These are phyloP conservation scores for Lophura nycthemera DNA, from an alignment of 2,113 vertebrate genomes.

Conservation along the genomic window DNA sequence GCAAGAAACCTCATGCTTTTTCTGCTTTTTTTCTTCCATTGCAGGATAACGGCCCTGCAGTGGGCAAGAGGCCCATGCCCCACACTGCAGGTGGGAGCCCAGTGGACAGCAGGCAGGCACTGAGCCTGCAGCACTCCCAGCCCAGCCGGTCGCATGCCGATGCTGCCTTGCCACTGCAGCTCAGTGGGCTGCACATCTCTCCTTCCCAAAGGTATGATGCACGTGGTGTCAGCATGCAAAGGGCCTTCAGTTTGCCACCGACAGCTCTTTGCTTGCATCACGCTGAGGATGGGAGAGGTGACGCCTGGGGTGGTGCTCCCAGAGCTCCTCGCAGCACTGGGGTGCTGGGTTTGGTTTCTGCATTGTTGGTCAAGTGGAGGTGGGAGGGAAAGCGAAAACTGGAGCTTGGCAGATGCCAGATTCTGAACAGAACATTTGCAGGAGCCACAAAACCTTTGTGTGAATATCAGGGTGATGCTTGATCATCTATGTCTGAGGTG, in stretches of 20 bases:
- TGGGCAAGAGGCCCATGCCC: slow-evolving; percentile 73
- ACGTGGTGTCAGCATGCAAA: neutral
- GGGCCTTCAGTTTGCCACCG: neutral
- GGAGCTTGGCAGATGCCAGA: neutral
- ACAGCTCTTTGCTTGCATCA: neutral
- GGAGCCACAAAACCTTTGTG: neutral
- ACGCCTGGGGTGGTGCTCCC: neutral
- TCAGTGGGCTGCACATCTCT: slow-evolving; percentile 85
- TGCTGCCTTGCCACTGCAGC: slow-evolving; percentile 81
- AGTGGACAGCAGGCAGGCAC: slow-evolving; percentile 77
- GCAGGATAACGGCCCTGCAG: slow-evolving; percentile 85
- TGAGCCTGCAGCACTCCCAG: slow-evolving; percentile 83
- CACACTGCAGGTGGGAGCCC: slow-evolving; percentile 70
- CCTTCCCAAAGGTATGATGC: slow-evolving; percentile 83
- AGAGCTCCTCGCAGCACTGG: neutral
- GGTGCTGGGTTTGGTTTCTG: neutral
- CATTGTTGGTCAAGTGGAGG: rapidly evolving
- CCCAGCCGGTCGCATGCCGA: slow-evolving; percentile 81
- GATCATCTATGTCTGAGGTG: rapidly evolving
- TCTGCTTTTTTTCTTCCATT: slow-evolving; percentile 20
- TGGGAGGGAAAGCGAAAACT: too few relatives aligned
- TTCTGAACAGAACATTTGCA: neutral
- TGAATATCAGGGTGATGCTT: neutral
- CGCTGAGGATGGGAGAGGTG: neutral
- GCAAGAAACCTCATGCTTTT: neutral